Evolutionary conservation across 1,140 invertebrate genomes (phyloP).

Genomic region (Hypsibius dujardini): DNA sequence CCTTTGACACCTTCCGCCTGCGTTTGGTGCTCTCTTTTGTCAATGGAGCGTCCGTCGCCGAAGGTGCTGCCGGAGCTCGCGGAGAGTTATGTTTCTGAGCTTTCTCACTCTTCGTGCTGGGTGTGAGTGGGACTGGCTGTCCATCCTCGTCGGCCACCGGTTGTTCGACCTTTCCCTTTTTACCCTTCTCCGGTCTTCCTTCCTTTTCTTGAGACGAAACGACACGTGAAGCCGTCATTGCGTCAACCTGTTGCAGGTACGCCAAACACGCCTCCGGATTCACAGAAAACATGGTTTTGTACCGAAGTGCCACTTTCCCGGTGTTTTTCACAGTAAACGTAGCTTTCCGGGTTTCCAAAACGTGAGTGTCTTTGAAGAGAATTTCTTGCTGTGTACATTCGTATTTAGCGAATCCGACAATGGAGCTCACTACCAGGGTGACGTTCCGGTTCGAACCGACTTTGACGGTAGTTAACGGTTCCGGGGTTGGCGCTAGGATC

Average conservation of each 20-base stretch:
- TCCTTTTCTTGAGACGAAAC: too few species aligned
- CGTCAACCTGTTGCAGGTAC: too few species aligned
- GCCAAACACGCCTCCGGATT: too few species aligned
- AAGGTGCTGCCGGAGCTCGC: not conserved
- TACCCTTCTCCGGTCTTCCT: too few species aligned
- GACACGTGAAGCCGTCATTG: too few species aligned
- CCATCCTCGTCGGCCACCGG: too few species aligned
- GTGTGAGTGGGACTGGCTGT: too few species aligned
- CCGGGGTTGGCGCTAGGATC: not conserved
- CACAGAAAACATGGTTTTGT: not conserved
- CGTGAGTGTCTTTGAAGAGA: not conserved
- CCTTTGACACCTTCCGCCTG: not conserved
- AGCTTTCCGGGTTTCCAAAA: not conserved
- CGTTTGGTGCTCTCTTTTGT: not conserved
- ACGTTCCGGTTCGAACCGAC: not conserved
- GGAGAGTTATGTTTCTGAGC: not conserved
- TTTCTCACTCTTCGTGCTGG: too few species aligned
- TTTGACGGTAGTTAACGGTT: not conserved
- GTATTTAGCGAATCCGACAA: not conserved
- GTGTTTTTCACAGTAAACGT: conserved; percentile 12
- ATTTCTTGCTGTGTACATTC: not conserved
- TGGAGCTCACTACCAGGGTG: not conserved
- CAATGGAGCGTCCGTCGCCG: not conserved
- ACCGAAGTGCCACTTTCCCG: not conserved
- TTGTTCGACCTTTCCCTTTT: too few species aligned